phyloP scores from a whole-genome alignment of 2,113 vertebrate species.

The Narcine bancroftii region DNA sequence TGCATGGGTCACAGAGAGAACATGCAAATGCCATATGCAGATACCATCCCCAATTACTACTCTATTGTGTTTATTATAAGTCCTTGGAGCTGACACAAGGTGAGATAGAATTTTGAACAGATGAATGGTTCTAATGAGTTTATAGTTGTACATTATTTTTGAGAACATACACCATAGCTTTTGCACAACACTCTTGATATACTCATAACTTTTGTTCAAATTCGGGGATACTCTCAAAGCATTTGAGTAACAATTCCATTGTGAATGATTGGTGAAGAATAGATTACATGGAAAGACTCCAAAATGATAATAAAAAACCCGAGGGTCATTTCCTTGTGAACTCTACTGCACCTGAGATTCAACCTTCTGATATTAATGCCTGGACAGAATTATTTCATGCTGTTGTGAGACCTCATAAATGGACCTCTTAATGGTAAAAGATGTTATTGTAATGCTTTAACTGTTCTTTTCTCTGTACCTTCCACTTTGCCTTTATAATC shows the following conservation, averaged over 20 bases:
- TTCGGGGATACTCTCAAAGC: not conserved
- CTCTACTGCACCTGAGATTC: not conserved
- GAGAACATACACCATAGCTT: not conserved
- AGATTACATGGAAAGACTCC: not conserved
- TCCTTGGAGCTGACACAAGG: not conserved
- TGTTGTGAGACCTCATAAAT: too few relatives aligned
- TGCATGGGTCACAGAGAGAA: too few relatives aligned
- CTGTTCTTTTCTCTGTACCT: too few relatives aligned
- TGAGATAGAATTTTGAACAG: not conserved
- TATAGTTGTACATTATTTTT: not conserved
- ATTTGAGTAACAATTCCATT: not conserved
- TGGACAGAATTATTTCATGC: not conserved
- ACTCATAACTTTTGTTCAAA: not conserved
- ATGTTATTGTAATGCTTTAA: too few relatives aligned
- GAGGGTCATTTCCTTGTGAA: not conserved
- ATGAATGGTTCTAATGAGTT: not conserved
- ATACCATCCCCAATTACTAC: too few relatives aligned
- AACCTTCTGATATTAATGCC: not conserved
- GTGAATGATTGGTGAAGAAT: not conserved
- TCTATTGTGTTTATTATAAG: not conserved
- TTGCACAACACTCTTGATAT: not conserved
- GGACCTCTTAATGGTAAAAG: too few relatives aligned
- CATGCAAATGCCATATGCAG: too few relatives aligned
- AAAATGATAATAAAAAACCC: not conserved
- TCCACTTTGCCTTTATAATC: too few relatives aligned